Evolutionary conservation across 2,113 vertebrate genomes (phyloP), one percentile per base, ranked within the genome.

Genomic region (Chelonoidis abingdonii): DNA sequence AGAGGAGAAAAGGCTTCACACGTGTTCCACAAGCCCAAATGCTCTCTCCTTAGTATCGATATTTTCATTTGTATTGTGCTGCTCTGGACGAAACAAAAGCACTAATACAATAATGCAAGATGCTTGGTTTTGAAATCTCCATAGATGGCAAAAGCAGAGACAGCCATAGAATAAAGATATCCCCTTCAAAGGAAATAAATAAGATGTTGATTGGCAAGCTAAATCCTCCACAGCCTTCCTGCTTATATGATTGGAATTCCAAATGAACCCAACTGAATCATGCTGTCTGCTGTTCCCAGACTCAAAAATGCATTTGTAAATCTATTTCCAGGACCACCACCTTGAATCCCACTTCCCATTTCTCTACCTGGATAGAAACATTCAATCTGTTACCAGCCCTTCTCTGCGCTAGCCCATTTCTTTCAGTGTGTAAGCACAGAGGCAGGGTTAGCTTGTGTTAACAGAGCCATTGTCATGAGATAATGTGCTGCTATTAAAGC

Each of bases 181-280:
- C 5, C 10, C 22, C 11, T 78, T 96, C 92, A 56, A 82, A 90
- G 94, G 90, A 96, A 97, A 95, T 90, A 95, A 98, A 96, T 96
- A 93, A 95, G 92, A 84, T 83, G 93, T 91, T 96, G 97, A 97
- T 96, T 96, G 97, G 94, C 93, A 95, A 95, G 84, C 80, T 91
- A 89, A 92, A 96, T 94, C 95, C 93, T 96, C 85, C 92, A 52
- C 90, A n/a, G 88, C 44, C 84, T 86, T 1, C 31, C 84, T 88
- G 83, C 79, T n/a, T 1, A 4, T 84, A 86, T 93, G 94, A 93
- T 92, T 93, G 92, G 95, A 96, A 97, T 95, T 86, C 90, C 92
- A 87, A 96, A 96, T 93, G 88, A 96, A 90, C 86, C 76, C 6
- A 76, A 84, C 80, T 5, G 80, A 92, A 83, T 80, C 95, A n/a